Percentiles rank a stretch among this genome's conserved stretches.
phyloP scores from a whole-genome alignment of 2,797 vertebrate genomes.

The Brachyalestes nurse region DNA sequence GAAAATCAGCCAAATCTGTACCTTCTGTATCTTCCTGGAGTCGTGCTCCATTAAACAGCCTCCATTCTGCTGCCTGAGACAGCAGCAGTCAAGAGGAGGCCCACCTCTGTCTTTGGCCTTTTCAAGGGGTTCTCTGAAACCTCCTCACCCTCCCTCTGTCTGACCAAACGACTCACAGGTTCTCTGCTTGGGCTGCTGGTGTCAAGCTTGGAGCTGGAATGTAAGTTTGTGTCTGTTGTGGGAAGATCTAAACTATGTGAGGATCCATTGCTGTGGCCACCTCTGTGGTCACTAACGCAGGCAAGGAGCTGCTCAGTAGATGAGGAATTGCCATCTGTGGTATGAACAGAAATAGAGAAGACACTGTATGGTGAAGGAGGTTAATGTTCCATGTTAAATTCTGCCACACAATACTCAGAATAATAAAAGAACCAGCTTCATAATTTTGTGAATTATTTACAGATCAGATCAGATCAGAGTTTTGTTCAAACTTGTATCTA shows the following conservation, averaged over 20 bases:
- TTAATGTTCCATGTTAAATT: background rate
- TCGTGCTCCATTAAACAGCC: slow-evolving; percentile 43
- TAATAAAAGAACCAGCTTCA: background rate
- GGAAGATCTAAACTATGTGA: slow-evolving; percentile 67
- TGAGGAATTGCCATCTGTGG: slow-evolving; percentile 81
- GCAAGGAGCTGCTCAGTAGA: slow-evolving; percentile 70
- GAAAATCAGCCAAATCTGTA: slow-evolving; percentile 36
- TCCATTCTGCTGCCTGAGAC: slow-evolving; percentile 12
- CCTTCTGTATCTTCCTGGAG: slow-evolving; percentile 16
- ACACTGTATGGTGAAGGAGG: background rate
- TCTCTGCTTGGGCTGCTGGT: slow-evolving; percentile 35
- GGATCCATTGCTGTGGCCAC: slow-evolving; percentile 83
- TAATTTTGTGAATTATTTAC: background rate
- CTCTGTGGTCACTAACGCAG: slow-evolving; percentile 75
- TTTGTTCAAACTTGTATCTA: no score
- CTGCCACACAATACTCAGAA: background rate
- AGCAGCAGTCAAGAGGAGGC: slow-evolving; percentile 66
- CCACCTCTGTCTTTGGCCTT: slow-evolving; percentile 84
- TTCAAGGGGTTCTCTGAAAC: slow-evolving; percentile 86
- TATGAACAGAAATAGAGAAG: background rate
- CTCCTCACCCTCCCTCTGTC: slow-evolving; percentile 60
- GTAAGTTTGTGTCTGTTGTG: slow-evolving; percentile 1
- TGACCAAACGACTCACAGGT: slow-evolving; percentile 23
- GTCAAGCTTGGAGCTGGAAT: background rate
- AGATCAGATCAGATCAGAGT: background rate